phyloP scores from a whole-genome alignment of 2,888 invertebrate genomes.

The Scaptomyza tumidula region DNA sequence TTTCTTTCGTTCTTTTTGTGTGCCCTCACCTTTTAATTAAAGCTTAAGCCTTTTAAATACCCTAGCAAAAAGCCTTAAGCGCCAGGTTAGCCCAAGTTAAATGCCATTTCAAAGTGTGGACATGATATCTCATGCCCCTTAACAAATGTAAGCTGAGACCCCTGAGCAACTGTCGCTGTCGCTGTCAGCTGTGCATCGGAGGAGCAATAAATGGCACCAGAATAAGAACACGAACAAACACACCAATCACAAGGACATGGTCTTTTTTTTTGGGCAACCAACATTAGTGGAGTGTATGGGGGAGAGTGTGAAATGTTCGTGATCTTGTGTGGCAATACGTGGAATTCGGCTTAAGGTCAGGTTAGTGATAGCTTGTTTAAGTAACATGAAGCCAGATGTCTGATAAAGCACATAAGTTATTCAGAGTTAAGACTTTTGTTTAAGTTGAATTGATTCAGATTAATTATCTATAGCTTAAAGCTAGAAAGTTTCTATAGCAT shows the following conservation, averaged over 20 bases:
- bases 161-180: slow-evolving; percentile 35
- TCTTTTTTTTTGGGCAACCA: slow-evolving; percentile 7
- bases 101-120: slow-evolving; percentile 67
- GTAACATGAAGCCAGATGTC: not conserved
- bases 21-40: slow-evolving; percentile 64
- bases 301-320: slow-evolving; percentile 17
- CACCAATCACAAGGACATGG: slow-evolving; percentile 18
- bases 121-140: slow-evolving; percentile 58
- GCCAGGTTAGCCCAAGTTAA: slow-evolving; percentile 63
- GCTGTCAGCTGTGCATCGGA: slow-evolving; percentile 35
- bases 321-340: slow-evolving; percentile 15
- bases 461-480: not conserved
- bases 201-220: not conserved
- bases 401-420: not conserved
- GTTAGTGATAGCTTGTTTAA: not conserved
- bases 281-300: not conserved
- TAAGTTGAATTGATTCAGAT: too few species aligned
- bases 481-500: not conserved
- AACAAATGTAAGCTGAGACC: slow-evolving; percentile 41
- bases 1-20: slow-evolving; percentile 12
- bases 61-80: slow-evolving; percentile 43
- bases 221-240: not conserved
- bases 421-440: not conserved
- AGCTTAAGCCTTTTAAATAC: slow-evolving; percentile 71
- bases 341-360: not conserved